Percentiles rank a stretch among this genome's conserved stretches.
phyloP scores from a whole-genome alignment of 2,113 vertebrate species.

The Ivindomyrus marchei region DNA sequence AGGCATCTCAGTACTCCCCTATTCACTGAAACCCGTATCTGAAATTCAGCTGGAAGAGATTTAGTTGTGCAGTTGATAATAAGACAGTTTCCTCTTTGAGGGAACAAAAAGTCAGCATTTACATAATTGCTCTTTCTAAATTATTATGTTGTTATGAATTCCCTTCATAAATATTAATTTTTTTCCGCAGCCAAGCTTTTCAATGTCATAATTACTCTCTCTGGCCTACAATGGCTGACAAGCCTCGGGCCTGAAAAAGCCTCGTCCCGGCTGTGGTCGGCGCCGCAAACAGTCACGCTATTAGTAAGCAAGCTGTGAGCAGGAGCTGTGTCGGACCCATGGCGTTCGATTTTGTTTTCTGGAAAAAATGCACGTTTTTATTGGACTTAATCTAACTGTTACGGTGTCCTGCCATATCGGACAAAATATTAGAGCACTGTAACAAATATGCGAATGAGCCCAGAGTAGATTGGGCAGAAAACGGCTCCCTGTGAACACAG shows the following conservation, averaged over 20 bases:
- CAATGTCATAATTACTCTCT: background rate
- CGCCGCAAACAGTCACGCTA: background rate
- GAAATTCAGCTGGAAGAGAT: background rate
- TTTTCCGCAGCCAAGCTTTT: background rate
- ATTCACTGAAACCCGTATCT: background rate
- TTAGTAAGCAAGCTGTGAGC: background rate
- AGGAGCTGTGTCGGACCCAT: background rate
- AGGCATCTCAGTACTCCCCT: background rate
- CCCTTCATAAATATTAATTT: background rate
- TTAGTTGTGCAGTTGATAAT: background rate
- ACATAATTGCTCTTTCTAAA: constrained; percentile 5
- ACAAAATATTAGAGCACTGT: background rate
- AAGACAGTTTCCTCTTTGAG: background rate
- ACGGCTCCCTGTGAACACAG: background rate
- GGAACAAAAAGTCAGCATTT: background rate
- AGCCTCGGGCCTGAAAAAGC: background rate
- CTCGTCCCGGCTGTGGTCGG: background rate
- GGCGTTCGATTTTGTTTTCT: background rate
- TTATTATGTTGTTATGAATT: constrained; percentile 1
- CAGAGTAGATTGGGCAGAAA: background rate
- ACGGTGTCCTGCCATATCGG: background rate
- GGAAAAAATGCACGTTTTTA: background rate
- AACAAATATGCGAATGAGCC: background rate
- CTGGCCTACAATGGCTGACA: background rate
- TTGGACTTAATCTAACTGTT: background rate